Evolutionary conservation across 2,888 invertebrate species (phyloP).

Genomic region (Papilio gigon): DNA sequence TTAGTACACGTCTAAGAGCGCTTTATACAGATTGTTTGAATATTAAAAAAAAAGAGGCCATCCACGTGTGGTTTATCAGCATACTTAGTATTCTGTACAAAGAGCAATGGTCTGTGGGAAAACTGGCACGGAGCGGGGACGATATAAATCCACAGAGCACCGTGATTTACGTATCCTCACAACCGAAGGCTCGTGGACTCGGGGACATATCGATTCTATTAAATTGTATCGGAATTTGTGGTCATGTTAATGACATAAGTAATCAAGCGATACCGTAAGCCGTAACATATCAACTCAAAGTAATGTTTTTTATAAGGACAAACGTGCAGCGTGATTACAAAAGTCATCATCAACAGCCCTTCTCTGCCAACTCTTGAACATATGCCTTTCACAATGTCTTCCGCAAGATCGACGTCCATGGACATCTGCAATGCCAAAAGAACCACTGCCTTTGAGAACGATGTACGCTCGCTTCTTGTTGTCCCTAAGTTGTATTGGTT

Average conservation of each 20-base stretch:
- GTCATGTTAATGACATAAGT: not conserved
- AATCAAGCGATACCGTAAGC: not conserved
- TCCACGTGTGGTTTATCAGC: slow-evolving; percentile 47
- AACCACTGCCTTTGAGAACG: no score
- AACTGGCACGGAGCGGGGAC: slow-evolving; percentile 46
- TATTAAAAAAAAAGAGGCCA: slow-evolving; percentile 25
- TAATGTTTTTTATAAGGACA: no score
- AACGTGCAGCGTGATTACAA: no score
- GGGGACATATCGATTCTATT: slow-evolving; percentile 4
- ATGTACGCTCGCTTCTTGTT: no score
- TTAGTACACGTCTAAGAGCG: not conserved
- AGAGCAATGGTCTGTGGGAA: slow-evolving; percentile 55
- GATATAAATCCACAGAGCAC: slow-evolving; percentile 52
- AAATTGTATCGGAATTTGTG: slow-evolving; percentile 10
- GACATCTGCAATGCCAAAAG: no score
- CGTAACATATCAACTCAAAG: not conserved
- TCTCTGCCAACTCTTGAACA: no score
- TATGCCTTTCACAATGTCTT: no score
- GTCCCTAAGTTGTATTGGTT: no score
- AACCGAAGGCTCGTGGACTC: not conserved
- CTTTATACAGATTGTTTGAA: slow-evolving; percentile 16
- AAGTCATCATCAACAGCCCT: no score
- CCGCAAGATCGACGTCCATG: no score
- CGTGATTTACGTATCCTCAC: slow-evolving; percentile 52
- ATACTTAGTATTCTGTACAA: slow-evolving; percentile 54